Conservation (phyloP, 2,888 invertebrate genomes). For the Clunio marinus region DNA sequence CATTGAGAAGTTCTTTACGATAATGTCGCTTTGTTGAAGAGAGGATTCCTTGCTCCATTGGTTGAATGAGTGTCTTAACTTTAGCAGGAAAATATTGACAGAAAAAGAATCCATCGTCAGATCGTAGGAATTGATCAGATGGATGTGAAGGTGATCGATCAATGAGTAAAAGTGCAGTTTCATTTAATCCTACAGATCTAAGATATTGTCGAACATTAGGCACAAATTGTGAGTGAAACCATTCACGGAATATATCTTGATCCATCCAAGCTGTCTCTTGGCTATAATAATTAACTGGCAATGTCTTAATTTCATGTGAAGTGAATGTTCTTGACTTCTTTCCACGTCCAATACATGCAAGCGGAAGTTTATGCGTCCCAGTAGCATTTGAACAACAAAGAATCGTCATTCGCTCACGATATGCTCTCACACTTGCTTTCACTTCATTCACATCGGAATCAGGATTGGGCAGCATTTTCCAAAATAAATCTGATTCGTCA, state of each 20-base stretch:
- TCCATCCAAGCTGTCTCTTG: slow-evolving; percentile 41
- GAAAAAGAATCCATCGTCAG: slow-evolving; percentile 41
- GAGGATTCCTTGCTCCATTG: slow-evolving; percentile 42
- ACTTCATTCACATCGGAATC: slow-evolving; percentile 40
- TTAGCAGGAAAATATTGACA: slow-evolving; percentile 42
- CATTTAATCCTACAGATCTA: slow-evolving; percentile 41
- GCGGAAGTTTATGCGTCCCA: slow-evolving; percentile 42
- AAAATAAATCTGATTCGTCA: slow-evolving; percentile 42
- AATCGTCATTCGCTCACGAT: slow-evolving; percentile 41
- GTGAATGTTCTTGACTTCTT: slow-evolving; percentile 40
- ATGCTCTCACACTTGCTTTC: slow-evolving; percentile 33
- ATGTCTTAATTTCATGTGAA: slow-evolving; percentile 39
- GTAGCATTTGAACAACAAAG: slow-evolving; percentile 41
- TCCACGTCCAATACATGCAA: slow-evolving; percentile 41
- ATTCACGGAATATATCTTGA: slow-evolving; percentile 41
- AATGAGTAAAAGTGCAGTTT: slow-evolving; percentile 42
- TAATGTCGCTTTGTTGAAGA: slow-evolving; percentile 42
- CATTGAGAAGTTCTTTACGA: slow-evolving; percentile 21
- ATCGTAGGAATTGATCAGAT: slow-evolving; percentile 40
- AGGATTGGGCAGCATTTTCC: slow-evolving; percentile 42
- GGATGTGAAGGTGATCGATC: slow-evolving; percentile 42
- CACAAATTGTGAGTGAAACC: slow-evolving; percentile 42
- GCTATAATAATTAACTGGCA: slow-evolving; percentile 41
- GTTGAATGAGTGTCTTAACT: slow-evolving; percentile 41
- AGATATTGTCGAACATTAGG: slow-evolving; percentile 40